Evolutionary conservation across 2,797 vertebrate genomes (phyloP).

Genomic region (Huso huso): DNA sequence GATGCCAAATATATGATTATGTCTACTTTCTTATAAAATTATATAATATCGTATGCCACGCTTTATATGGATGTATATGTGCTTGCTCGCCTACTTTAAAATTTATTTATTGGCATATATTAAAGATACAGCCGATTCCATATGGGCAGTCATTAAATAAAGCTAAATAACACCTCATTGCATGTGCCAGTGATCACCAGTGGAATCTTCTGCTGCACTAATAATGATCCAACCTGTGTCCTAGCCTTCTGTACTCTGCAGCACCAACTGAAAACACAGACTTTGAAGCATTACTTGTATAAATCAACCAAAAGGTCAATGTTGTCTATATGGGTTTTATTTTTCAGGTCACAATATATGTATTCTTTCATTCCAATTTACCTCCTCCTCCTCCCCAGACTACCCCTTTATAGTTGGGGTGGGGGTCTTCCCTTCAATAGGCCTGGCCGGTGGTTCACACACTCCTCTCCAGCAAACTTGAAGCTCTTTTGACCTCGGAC

Average conservation of each 20-base stretch:
- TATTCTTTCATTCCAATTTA: conserved; percentile 40
- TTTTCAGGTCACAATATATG: conserved; percentile 1
- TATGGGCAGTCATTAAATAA: no score
- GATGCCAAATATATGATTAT: not conserved
- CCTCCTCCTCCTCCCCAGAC: conserved; percentile 47
- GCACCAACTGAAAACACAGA: conserved; percentile 55
- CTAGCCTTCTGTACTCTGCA: not conserved
- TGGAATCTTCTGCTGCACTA: no score
- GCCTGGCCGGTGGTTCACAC: no score
- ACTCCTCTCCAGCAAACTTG: conserved; percentile 34
- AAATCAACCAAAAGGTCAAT: conserved; percentile 70
- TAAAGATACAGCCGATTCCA: no score
- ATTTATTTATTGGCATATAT: no score
- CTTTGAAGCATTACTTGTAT: conserved; percentile 59
- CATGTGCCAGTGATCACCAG: no score
- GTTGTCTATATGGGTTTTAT: conserved; percentile 35
- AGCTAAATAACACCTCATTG: no score
- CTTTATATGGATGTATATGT: not conserved
- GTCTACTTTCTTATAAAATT: not conserved
- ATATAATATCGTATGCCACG: not conserved
- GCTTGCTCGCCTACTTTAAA: no score
- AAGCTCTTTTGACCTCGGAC: conserved; percentile 26
- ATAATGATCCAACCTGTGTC: no score
- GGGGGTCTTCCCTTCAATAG: no score
- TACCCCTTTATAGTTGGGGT: conserved; percentile 40